phyloP scores from a whole-genome alignment of 2,113 vertebrate genomes.

The Gila orcuttii region DNA sequence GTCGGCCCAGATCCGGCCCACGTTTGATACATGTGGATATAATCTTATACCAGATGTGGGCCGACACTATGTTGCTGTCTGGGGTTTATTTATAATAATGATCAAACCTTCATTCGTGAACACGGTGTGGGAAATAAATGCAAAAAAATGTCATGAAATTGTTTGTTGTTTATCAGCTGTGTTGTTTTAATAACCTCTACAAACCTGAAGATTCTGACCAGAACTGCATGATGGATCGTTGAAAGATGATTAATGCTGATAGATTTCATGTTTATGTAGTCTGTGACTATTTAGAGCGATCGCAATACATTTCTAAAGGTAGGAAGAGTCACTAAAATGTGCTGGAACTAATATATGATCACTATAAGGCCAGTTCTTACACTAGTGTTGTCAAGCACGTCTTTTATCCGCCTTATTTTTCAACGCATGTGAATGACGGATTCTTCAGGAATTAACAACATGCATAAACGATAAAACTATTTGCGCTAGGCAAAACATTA shows the following conservation, averaged over 20 bases:
- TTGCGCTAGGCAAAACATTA: no score
- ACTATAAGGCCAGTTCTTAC: not conserved
- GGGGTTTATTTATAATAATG: not conserved
- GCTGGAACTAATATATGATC: constrained; percentile 15
- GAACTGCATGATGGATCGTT: not conserved
- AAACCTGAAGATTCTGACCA: constrained; percentile 49
- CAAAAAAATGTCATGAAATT: not conserved
- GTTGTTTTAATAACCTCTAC: constrained; percentile 7
- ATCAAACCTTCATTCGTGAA: not conserved
- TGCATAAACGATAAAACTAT: no score
- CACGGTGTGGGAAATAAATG: not conserved
- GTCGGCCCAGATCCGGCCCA: no score
- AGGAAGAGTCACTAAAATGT: not conserved
- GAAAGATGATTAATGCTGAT: not conserved
- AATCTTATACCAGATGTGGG: no score
- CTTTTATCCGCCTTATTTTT: not conserved
- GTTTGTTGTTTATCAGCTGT: not conserved
- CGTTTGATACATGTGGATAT: no score
- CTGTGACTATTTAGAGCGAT: constrained; percentile 11
- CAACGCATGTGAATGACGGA: no score
- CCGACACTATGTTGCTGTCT: no score
- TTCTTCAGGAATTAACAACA: no score
- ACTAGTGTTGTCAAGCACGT: not conserved
- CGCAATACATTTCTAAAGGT: constrained; percentile 8
- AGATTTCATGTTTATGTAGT: constrained; percentile 1